These are phyloP conservation scores for Chamaea fasciata DNA, from an alignment of 2,113 vertebrate genomes.

Conservation along the genomic window DNA sequence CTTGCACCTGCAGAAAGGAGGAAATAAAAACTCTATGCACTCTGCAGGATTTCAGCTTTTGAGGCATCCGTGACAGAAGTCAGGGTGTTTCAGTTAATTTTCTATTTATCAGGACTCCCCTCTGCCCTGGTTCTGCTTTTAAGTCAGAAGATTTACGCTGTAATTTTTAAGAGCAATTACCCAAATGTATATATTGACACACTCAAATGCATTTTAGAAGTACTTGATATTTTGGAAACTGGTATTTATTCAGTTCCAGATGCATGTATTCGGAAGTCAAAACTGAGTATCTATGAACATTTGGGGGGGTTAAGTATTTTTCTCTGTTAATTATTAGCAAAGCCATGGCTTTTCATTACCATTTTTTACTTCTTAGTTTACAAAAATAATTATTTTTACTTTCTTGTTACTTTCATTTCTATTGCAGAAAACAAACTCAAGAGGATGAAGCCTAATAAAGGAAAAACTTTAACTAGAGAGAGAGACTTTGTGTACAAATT, in stretches of 20 bases:
- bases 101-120: neutral
- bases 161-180: neutral
- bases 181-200: neutral
- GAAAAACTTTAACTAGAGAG: constrained; percentile 69
- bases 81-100: neutral
- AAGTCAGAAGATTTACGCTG: neutral
- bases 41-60: neutral
- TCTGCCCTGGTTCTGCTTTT: neutral
- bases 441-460: constrained; percentile 86
- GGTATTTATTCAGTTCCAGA: neutral
- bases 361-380: neutral
- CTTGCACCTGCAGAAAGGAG: neutral
- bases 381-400: neutral
- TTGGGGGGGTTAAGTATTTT: neutral
- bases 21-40: neutral
- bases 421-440: neutral
- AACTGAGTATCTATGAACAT: neutral
- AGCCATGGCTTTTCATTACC: rapidly evolving
- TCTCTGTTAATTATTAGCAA: neutral
- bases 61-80: neutral
- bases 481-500: constrained; percentile 90
- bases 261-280: neutral
- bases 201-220: neutral
- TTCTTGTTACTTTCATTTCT: neutral
- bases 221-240: neutral